Base-by-base conservation (phyloP, 2,888 invertebrate species). In the Cataglyphis albicans region DNA sequence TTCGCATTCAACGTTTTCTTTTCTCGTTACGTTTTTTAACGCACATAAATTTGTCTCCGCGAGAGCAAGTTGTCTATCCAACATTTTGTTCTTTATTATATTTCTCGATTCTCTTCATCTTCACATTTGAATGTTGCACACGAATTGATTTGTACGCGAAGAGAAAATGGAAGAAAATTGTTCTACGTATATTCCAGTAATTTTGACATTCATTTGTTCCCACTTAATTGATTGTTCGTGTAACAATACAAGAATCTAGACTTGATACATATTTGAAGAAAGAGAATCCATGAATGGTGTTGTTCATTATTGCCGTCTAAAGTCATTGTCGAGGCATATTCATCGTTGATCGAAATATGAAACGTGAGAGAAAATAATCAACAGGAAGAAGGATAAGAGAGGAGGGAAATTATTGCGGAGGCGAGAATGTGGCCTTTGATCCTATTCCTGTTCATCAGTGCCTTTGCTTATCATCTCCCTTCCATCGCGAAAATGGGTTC, bases 381-480 rank as follows among this genome's bases (percentile, higher is more conserved):
- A 2, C 48, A 18, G 18, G 18, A 7, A 52, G 18, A n/a, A 7
- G n/a, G 7, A 2, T 6, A 2, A n/a, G 18, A 52, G 12, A 25
- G n/a, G 18, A 25, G 25, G 12, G 48, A 55, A 44, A 10, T 44
- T 81, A 83, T 78, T 70, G 76, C 59, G 57, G 6, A 38, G 61
- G 29, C 61, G 72, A 25, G 64, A 52, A 52, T 81, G 72, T 64
- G 64, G 72, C 74, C 86, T 89, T 89, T 86, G 89, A 88, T 86
- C 84, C 84, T 84, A 83, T 89, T 87, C 84, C 82, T 81, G 70
- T 82, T 87, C 88, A 82, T 89, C 86, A 82, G 63, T 52, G 48
- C 48, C 78, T 72, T 57, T 72, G 84, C 84, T 82, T 81, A 84
- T 88, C 84, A 75, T 65, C 72, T 63, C 76, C 83, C 65, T 87